Evolutionary conservation across 2,888 invertebrate genomes (phyloP).

Genomic region (Eurois occulta): DNA sequence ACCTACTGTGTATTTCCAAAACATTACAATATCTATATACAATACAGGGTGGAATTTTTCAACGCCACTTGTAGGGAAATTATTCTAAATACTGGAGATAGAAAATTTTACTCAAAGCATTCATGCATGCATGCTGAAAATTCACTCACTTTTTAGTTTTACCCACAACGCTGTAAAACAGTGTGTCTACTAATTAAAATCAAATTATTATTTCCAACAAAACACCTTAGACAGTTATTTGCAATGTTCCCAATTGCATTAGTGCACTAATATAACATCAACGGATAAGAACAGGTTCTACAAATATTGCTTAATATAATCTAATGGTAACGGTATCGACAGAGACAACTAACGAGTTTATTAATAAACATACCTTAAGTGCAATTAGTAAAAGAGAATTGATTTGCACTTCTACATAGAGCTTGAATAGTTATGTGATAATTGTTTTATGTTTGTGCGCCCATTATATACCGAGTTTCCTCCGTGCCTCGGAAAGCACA

Average conservation of each 20-base stretch:
- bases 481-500: no score
- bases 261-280: slow-evolving; percentile 15
- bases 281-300: slow-evolving; percentile 32
- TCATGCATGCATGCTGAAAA: no score
- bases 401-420: slow-evolving; percentile 6
- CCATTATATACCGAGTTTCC: no score
- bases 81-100: no score
- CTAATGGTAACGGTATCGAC: slow-evolving; percentile 18
- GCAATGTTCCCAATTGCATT: slow-evolving; percentile 23
- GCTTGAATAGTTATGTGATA: background rate
- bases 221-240: slow-evolving; percentile 13
- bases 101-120: no score
- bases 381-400: slow-evolving; percentile 13
- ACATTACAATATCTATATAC: no score
- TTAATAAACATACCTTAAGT: slow-evolving; percentile 5
- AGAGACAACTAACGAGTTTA: slow-evolving; percentile 19
- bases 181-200: background rate
- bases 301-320: slow-evolving; percentile 30
- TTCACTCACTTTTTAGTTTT: no score
- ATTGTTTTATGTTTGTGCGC: background rate
- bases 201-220: background rate
- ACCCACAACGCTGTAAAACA: no score
- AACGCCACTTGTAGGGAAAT: no score
- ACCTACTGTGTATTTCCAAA: no score
- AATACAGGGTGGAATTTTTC: no score